phyloP scores from a whole-genome alignment of 2,797 vertebrate species.

The Anguilla obscura region DNA sequence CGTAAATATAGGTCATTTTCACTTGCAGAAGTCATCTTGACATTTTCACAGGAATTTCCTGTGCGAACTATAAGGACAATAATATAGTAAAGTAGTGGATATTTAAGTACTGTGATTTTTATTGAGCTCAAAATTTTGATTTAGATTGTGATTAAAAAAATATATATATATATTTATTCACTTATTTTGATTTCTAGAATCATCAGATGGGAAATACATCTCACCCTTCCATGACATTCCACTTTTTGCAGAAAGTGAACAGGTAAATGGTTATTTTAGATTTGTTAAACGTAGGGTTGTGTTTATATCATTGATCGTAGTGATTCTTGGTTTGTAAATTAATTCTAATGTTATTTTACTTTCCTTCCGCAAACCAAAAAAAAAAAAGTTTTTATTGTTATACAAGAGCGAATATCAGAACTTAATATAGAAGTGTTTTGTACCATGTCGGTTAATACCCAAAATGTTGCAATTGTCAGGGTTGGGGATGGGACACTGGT shows the following conservation, averaged over 20 bases:
- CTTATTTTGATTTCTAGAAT: conserved; percentile 70
- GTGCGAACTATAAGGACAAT: no score
- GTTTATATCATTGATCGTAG: background rate
- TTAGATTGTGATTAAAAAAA: background rate
- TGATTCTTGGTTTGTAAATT: background rate
- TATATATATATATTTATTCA: background rate
- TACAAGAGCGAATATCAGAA: no score
- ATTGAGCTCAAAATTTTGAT: background rate
- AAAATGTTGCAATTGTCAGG: no score
- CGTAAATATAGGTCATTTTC: no score
- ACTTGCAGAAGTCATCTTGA: no score
- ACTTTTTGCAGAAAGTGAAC: conserved; percentile 70
- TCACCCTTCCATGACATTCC: conserved; percentile 98
- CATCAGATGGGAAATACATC: conserved; percentile 84
- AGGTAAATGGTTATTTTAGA: conserved; percentile 61
- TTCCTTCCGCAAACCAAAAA: background rate
- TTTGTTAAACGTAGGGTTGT: background rate
- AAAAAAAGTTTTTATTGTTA: no score
- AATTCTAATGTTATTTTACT: background rate
- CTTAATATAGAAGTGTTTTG: no score
- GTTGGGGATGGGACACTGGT: no score
- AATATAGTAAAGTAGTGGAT: background rate
- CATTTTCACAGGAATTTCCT: no score
- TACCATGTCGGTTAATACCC: no score
- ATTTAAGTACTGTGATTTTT: background rate